Conservation (phyloP, 2,888 invertebrate genomes). For the Erebia epiphron region DNA sequence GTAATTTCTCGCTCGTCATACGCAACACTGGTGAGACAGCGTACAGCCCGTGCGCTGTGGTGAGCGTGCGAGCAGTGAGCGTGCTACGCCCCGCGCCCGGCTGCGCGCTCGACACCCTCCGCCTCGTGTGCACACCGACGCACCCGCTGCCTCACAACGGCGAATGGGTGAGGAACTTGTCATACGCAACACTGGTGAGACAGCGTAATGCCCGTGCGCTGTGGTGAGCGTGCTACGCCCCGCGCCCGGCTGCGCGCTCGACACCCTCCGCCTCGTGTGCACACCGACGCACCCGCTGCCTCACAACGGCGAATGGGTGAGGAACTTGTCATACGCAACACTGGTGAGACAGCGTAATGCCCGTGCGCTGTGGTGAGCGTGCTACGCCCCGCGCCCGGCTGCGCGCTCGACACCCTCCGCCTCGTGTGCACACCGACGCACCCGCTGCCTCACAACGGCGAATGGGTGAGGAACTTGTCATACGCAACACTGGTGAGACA, state of each 20-base stretch:
- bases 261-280: constrained; percentile 30
- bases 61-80: constrained; percentile 42
- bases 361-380: too few relatives aligned
- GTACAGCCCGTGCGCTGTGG: constrained; percentile 51
- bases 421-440: too few relatives aligned
- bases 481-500: too few relatives aligned
- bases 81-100: constrained; percentile 36
- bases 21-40: constrained; percentile 55
- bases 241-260: constrained; percentile 38
- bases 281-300: constrained; percentile 23
- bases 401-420: too few relatives aligned
- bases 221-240: constrained; percentile 38
- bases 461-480: too few relatives aligned
- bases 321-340: not conserved
- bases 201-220: constrained; percentile 41
- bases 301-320: constrained; percentile 36
- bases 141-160: constrained; percentile 16
- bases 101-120: constrained; percentile 32
- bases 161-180: constrained; percentile 34
- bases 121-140: constrained; percentile 33
- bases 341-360: too few relatives aligned
- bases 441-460: too few relatives aligned
- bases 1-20: constrained; percentile 43
- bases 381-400: too few relatives aligned
- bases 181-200: too few relatives aligned